Base-by-base conservation (phyloP, 2,113 vertebrate genomes). In the Callionymus lyra region DNA sequence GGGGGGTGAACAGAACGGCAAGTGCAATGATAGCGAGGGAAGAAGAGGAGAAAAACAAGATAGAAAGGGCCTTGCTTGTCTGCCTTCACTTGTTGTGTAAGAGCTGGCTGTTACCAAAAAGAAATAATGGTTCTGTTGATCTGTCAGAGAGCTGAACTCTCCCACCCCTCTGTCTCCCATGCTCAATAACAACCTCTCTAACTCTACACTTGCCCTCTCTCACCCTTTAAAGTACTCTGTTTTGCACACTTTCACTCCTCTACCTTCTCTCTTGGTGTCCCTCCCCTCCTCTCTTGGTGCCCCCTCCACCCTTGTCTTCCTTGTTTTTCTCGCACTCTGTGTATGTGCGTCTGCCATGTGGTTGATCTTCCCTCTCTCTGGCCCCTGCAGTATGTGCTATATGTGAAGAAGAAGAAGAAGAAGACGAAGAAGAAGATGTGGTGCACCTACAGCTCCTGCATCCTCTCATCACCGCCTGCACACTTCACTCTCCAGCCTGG, bases 401-500 rank as follows among this genome's bases (percentile, higher is more conserved):
- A 86, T 68, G 74, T 86, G 81, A 86, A 91, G 80, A 91, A 87
- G n/a, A n/a, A n/a, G 21, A 27, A 8, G 21, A 27, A 27, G 21
- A 8, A 27, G 21, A 4, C 4, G 54, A 89, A 84, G 65, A 83
- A 87, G 59, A 85, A 87, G 59, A 84, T 90, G 59, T 88, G 90
- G 85, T 92, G 90, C 72, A 78, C 87, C 85, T 93, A 88, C 77
- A 87, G 88, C 76, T 56, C 91, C 70, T 91, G 88, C 65, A 89
- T 92, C 71, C 82, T 91, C 37, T 91, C 87, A 55, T 93, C 89
- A 32, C 1, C 88, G 88, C 35, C 82, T 92, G 54, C 91, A 92
- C 74, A 89, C 59, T 91, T 90, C 69, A 84, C 93, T 46, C 89
- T 94, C 42, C 91, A 9, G 90, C 71, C 82, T 90, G 93, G 94